Base-by-base conservation (phyloP, 2,888 invertebrate genomes). In the Stratiomys singularior region DNA sequence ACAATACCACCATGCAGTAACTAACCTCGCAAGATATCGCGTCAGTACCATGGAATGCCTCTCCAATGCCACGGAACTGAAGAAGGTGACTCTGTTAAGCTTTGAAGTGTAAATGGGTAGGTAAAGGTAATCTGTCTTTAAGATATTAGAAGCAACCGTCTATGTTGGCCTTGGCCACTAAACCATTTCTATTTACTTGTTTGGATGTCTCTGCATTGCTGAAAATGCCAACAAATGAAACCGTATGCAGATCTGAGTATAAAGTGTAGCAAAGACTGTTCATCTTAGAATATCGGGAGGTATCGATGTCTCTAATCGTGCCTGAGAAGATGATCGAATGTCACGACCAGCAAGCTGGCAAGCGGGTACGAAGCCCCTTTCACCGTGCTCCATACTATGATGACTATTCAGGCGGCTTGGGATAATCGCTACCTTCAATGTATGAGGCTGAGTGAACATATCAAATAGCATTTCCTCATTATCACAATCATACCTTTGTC, bases 401-500 rank as follows among this genome's bases (percentile, higher is more conserved):
- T 18, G 37, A 30, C 1, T 30, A 69, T 47, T 9, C 47, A 69
- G 30, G 27, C 60, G 5, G 21, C 7, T 7, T 18, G 52, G 52
- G 60, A 21, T 25, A 25, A 15, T 18, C 60, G 60, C 15, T 21
- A 25, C 23, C 60, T 13, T 4, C 52, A 13, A 18, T 52, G 18
- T 15, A 15, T 52, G 18, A 4, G 15, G 52, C 52, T 52, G 11
- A 52, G 37, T 5, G 37, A 52, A 37, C n/a, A 25, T 67, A 78
- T 76, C 78, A 76, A 78, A 76, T 78, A 76, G 76, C 76, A 25
- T 67, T 78, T 78, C 76, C 78, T 78, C 69, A 78, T 78, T 76
- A 78, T 78, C 78, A 76, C 76, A 78, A 67, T 76, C 69, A 52
- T 67, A 58, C 76, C 60, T 76, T 76, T 60, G 63, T 46, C 47